phyloP scores from a whole-genome alignment of 2,113 vertebrate genomes.

The Antigone vipio region DNA sequence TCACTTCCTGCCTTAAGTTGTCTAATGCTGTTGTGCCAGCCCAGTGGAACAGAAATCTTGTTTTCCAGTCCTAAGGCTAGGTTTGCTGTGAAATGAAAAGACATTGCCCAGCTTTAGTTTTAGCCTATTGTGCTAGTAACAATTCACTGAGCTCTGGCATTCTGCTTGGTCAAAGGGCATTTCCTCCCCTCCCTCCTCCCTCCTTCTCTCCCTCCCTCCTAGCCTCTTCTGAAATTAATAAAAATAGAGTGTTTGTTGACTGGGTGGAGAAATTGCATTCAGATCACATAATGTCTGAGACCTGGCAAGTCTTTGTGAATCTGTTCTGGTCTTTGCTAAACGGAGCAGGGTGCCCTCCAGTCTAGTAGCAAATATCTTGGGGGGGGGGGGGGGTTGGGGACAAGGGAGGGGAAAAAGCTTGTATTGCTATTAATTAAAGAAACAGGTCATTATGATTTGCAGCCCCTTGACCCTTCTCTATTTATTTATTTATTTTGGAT shows the following conservation, averaged over 20 bases:
- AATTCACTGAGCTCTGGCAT: background rate
- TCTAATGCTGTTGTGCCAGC: background rate
- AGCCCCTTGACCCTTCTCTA: background rate
- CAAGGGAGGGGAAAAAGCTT: background rate
- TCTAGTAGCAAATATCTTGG: background rate
- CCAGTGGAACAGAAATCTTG: background rate
- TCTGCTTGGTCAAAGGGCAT: conserved; percentile 37
- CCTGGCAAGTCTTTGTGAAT: conserved; percentile 4
- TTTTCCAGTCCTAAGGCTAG: conserved; percentile 27
- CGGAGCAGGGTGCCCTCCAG: background rate
- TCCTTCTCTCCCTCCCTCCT: background rate
- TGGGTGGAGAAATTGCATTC: conserved; percentile 52
- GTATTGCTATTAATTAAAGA: background rate
- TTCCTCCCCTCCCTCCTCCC: background rate
- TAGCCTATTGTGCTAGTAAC: conserved; percentile 4
- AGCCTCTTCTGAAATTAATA: conserved; percentile 44
- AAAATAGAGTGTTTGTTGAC: conserved; percentile 40
- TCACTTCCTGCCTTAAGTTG: background rate
- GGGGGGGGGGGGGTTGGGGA: no score
- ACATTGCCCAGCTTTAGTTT: background rate
- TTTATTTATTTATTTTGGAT: background rate
- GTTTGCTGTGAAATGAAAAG: background rate
- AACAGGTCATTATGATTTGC: background rate
- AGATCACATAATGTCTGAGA: conserved; percentile 44
- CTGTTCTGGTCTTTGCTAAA: conserved; percentile 35